These are phyloP conservation scores for Trachelus iudaicus DNA, from an alignment of 2,888 invertebrate genomes.

Conservation along the genomic window DNA sequence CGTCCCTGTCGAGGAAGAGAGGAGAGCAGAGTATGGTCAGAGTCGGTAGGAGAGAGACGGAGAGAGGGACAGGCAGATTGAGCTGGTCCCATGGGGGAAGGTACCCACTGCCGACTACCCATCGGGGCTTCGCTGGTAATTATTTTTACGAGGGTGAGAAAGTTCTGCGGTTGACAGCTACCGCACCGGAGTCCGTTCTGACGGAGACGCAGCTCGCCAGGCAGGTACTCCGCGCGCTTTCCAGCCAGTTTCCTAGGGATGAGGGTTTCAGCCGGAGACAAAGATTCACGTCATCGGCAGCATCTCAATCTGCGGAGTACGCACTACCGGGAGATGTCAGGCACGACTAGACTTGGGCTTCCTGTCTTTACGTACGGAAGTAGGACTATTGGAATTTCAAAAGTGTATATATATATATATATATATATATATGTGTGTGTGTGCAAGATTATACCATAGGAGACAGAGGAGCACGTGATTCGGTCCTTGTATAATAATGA, in stretches of 20 bases:
- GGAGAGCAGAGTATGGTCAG: not conserved
- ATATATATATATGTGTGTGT: no score
- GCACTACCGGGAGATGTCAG: not conserved
- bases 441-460: no score
- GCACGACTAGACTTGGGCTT: no score
- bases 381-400: no score
- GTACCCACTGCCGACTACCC: no score
- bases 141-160: constrained; percentile 63
- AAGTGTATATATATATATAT: no score
- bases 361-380: no score
- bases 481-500: no score
- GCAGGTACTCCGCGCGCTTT: constrained; percentile 3
- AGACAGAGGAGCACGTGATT: no score
- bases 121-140: constrained; percentile 41
- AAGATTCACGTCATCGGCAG: constrained; percentile 62
- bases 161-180: constrained; percentile 55
- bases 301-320: constrained; percentile 35
- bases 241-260: not conserved
- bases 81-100: no score
- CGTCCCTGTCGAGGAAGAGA: constrained; percentile 31
- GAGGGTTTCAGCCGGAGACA: constrained; percentile 34
- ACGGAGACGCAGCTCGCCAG: constrained; percentile 23
- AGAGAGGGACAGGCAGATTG: not conserved
- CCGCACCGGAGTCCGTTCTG: constrained; percentile 22
- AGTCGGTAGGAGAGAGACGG: constrained; percentile 3